These are phyloP conservation scores for Megaleporinus macrocephalus DNA, from an alignment of 2,113 vertebrate species.

Conservation along the genomic window DNA sequence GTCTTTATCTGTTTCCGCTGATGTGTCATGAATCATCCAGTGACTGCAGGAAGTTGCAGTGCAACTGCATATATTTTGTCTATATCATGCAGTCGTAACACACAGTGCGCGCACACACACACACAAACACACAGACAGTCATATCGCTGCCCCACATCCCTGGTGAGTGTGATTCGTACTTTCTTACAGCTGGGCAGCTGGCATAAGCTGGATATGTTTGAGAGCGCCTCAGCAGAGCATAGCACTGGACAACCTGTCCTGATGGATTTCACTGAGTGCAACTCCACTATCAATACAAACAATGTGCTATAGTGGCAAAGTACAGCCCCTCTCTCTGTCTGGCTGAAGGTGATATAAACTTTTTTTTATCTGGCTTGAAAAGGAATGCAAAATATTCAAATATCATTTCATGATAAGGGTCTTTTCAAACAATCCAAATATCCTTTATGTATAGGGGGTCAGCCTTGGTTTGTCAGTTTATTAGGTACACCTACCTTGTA, in stretches of 20 bases:
- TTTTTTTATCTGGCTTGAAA: not conserved
- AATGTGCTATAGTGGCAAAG: not conserved
- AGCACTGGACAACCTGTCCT: constrained; percentile 13
- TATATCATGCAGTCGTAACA: not conserved
- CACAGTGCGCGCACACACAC: not conserved
- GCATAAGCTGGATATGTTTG: constrained; percentile 24
- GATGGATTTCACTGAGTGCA: constrained; percentile 30
- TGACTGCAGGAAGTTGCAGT: not conserved
- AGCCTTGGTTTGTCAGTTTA: not conserved
- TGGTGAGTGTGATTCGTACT: not conserved
- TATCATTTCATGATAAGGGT: not conserved
- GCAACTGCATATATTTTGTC: not conserved
- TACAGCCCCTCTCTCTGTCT: not conserved
- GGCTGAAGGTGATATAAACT: not conserved
- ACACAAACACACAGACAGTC: not conserved
- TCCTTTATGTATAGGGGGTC: not conserved
- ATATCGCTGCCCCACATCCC: constrained; percentile 15
- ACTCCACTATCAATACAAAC: constrained; percentile 32
- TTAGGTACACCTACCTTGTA: too few species aligned
- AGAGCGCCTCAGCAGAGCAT: constrained; percentile 29
- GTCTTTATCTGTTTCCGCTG: not conserved
- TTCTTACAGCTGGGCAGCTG: constrained; percentile 29
- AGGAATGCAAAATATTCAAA: not conserved
- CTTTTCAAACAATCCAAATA: not conserved
- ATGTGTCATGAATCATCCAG: not conserved